A percentile compares a stretch with the other conserved stretches of the same genome.
Evolutionary conservation across 2,113 vertebrate genomes (phyloP).

Genomic region (Pomatostomus ruficeps): DNA sequence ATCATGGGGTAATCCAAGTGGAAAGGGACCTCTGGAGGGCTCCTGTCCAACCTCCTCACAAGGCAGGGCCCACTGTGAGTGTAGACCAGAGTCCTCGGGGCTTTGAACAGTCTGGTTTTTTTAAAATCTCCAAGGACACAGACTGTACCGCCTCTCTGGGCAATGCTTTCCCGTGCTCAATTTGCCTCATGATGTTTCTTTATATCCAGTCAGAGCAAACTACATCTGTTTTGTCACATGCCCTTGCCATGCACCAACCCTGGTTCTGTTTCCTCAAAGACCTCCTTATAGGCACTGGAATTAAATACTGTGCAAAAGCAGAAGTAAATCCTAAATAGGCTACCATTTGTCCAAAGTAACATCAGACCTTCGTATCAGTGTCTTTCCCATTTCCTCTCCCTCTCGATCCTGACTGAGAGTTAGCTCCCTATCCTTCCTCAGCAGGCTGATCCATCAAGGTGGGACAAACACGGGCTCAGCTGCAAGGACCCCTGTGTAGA

Average conservation of each 20-base stretch:
- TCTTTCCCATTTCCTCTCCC: not conserved
- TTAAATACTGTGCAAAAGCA: not conserved
- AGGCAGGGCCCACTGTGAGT: not conserved
- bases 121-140: not conserved
- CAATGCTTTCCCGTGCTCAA: not conserved
- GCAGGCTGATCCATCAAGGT: not conserved
- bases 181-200: not conserved
- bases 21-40: not conserved
- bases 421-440: not conserved
- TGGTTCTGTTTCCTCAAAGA: not conserved
- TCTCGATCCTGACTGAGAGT: rapidly evolving
- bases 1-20: not conserved
- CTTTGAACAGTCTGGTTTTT: not conserved
- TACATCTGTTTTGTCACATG: not conserved
- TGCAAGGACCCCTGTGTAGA: not conserved
- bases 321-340: not conserved
- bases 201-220: not conserved
- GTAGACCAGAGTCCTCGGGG: not conserved
- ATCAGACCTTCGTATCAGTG: rapidly evolving
- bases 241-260: not conserved
- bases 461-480: not conserved
- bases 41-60: not conserved
- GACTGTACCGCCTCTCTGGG: not conserved
- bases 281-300: not conserved
- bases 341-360: not conserved